phyloP scores from a whole-genome alignment of 2,888 invertebrate genomes.

The Plebejus anna region DNA sequence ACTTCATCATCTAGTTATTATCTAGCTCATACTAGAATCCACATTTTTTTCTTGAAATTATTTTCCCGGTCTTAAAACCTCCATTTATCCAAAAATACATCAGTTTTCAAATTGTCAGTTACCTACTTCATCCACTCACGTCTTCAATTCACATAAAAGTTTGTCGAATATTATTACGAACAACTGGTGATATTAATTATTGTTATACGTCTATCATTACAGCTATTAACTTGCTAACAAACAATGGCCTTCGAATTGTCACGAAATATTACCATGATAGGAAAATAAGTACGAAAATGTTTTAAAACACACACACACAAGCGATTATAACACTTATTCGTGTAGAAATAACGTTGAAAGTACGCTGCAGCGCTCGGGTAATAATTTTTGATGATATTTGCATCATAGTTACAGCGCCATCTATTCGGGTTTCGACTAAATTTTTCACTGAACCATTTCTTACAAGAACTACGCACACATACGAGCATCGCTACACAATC shows the following conservation, averaged over 20 bases:
- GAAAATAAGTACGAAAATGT: slow-evolving; percentile 36
- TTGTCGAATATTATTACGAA: neutral
- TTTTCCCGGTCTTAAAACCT: too few relatives aligned
- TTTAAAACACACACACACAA: slow-evolving; percentile 35
- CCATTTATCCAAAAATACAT: too few relatives aligned
- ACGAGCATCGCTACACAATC: slow-evolving; percentile 62
- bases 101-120: too few relatives aligned
- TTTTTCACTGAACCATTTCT: slow-evolving; percentile 77
- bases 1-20: too few relatives aligned
- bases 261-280: slow-evolving; percentile 40
- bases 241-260: slow-evolving; percentile 37
- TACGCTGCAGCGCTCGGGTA: slow-evolving; percentile 39
- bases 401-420: slow-evolving; percentile 70
- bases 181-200: slow-evolving; percentile 19
- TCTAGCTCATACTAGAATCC: too few relatives aligned
- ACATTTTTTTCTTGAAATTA: too few relatives aligned
- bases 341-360: slow-evolving; percentile 26
- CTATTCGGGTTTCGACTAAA: slow-evolving; percentile 72
- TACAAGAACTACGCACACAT: slow-evolving; percentile 70
- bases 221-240: slow-evolving; percentile 21
- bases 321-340: slow-evolving; percentile 41
- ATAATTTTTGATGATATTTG: slow-evolving; percentile 63
- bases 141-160: neutral
- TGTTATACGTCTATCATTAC: slow-evolving; percentile 9
- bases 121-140: too few relatives aligned